Evolutionary conservation across 2,113 vertebrate species (phyloP), one percentile per base, ranked within the genome.

Genomic region (Dissostichus mawsoni): DNA sequence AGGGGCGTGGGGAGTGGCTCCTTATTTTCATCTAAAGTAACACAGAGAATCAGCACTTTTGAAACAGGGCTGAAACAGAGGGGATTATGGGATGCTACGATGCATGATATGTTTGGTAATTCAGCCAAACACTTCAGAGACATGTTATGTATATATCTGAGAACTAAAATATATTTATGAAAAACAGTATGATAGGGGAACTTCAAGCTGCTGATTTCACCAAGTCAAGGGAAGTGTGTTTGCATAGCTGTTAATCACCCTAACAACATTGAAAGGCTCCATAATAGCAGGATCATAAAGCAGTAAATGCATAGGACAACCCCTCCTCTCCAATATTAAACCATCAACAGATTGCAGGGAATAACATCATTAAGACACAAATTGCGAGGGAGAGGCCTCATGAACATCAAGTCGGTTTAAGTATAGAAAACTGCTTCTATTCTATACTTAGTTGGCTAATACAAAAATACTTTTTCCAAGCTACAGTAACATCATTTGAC

Each of bases 401-500:
- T 20, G 51, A 59, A 17, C 13, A 23, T n/a, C 23, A 8, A 59
- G 8, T 68, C n/a, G 62, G 63, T 75, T 51, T 44, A 80, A 36
- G 23, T 14, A 7, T 6, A 13, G 12, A 72, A 45, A 10, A 50
- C 61, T 1, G 25, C 29, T 62, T 59, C 56, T n/a, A 5, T 62
- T 83, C 16, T 12, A 25, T 58, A 51, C 50, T 53, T 25, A 61
- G 3, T 23, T 80, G 59, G 50, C 29, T 81, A 25, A 62, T 57
- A 25, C 56, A 76, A 61, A 73, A 62, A 85, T 36, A 36, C 58
- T 18, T 29, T 59, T 69, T 82, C 47, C 20, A 68, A 72, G 73
- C 61, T 55, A 76, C 64, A 71, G 71, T 80, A 72, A 83, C 56
- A 55, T 77, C 48, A 33, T 78, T 84, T 55, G 18, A 76, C 47